Evolutionary conservation across 2,797 vertebrate species (phyloP), one percentile per base, ranked within the genome.

Genomic region (Cirrhinus mrigala): DNA sequence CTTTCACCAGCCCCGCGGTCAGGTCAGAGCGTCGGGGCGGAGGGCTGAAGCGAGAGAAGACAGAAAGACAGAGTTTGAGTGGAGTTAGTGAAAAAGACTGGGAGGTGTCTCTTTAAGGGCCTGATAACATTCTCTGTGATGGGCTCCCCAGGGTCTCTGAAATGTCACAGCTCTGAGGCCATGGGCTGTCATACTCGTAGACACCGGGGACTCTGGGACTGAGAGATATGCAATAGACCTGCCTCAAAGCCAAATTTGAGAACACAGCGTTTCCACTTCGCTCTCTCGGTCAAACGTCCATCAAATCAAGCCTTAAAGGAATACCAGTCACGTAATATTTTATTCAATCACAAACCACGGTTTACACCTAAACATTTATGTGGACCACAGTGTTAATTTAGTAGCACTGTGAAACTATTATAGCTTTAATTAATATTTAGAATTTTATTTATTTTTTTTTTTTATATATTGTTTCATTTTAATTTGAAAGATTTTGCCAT

Each of bases 121-220:
- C 91, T 93, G 94, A 95, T 95, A 96, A 95, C 93, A 96, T 95
- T 95, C 94, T 96, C 91, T 91, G 93, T 93, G 93, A 94, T 93
- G 93, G 91, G 91, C 90, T 95, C 93, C 94, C 90, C 90, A 88
- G 94, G 92, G 95, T 91, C 89, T 91, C 89, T 90, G 92, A 97
- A 97, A 96, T 96, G 95, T 96, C 95, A 95, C 86, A 77, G 81
- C 91, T 93, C 92, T 92, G 89, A 94, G 92, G 94, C 92, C 88
- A 89, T 89, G 86, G 88, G 82, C 91, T 82, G 87, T 86, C 90
- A 93, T 90, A 94, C 94, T 92, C 94, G 89, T 93, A 94, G 93
- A 93, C 89, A 87, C 68, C 14, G 15, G 77, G 84, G 69, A 79
- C 69, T 62, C 22, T 81, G 92, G 94, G 89, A 93, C 93, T 90